Evolutionary conservation across 2,888 invertebrate genomes (phyloP), one percentile per base, ranked within the genome.

Genomic region (Stegophylla sp.): DNA sequence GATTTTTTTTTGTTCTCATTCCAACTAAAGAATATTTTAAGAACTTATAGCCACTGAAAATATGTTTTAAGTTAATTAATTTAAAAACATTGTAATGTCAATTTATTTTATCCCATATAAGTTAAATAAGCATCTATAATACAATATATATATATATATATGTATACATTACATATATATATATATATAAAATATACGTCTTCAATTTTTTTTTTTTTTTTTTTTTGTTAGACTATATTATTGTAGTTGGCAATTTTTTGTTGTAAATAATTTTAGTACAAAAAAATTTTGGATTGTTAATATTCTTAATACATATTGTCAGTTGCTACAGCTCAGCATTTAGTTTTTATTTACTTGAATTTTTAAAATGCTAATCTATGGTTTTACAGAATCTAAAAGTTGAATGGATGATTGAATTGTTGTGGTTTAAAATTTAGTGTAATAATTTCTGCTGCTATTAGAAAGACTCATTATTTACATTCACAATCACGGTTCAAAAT

Each of bases 231-330:
- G 71, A 61, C 69, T 23, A 61, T 79, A 56, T n/a, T n/a, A n/a
- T 61, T 71, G 48, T 79, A 79, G 79, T 69, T 71, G 23, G 23
- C 69, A 61, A 64, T 77, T 67, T 61, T 69, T 67, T 41, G 69
- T 69, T 79, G 77, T 79, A 79, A 79, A 79, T 79, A 79, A 71
- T 79, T 79, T 34, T 79, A 71, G 61, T 79, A 71, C 79, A 71
- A 61, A 59, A 67, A 34, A 45, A 56, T n/a, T 59, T 71, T 61
- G 61, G 48, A 71, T 77, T 79, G 79, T 79, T 79, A 69, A 79
- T 61, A 79, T 48, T 71, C 79, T 79, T 71, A 79, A 79, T 79
- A 71, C 79, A 79, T 79, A 79, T 79, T 79, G 71, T 71, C 79
- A 71, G 79, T 79, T 79, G 79, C 79, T 79, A 79, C 23, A 45